phyloP scores from a whole-genome alignment of 2,797 vertebrate species.

The Aldrovandia affinis region DNA sequence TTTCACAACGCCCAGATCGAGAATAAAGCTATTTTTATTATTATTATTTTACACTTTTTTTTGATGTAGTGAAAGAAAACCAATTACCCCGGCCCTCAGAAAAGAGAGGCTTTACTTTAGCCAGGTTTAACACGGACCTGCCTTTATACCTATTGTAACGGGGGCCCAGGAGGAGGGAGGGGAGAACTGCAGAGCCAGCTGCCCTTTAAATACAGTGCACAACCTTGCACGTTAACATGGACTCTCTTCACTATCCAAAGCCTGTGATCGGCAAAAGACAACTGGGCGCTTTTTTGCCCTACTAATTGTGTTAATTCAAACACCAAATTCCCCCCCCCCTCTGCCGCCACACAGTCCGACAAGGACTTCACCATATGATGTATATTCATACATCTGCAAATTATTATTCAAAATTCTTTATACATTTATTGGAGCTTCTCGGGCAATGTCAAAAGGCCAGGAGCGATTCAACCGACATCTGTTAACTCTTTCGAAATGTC shows the following conservation, averaged over 20 bases:
- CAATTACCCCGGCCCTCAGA: conserved; percentile 16
- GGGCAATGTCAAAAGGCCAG: conserved; percentile 71
- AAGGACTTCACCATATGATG: neutral
- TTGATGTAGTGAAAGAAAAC: conserved; percentile 19
- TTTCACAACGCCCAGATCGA: conserved; percentile 11
- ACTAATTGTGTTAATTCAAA: conserved; percentile 48
- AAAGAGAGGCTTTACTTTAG: conserved; percentile 6
- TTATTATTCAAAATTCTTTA: conserved; percentile 68
- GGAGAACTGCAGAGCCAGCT: neutral
- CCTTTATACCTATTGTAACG: neutral
- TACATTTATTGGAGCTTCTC: conserved; percentile 69
- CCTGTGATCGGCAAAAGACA: conserved; percentile 29
- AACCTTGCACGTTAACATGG: neutral
- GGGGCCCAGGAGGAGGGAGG: neutral
- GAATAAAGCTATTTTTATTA: conserved; percentile 32
- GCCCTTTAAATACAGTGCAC: neutral
- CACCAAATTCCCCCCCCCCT: conserved; percentile 40
- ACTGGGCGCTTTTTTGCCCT: conserved; percentile 44
- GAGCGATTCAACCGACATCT: conserved; percentile 73
- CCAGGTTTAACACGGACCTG: conserved; percentile 23
- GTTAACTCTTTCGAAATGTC: conserved; percentile 68
- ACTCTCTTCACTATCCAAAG: conserved; percentile 17
- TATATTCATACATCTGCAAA: conserved; percentile 59
- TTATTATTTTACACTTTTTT: conserved; percentile 31
- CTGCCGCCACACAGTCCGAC: conserved; percentile 15